Percentiles rank a stretch among this genome's conserved stretches.
Evolutionary conservation across 2,113 vertebrate genomes (phyloP).

Genomic region (Anser cygnoides): DNA sequence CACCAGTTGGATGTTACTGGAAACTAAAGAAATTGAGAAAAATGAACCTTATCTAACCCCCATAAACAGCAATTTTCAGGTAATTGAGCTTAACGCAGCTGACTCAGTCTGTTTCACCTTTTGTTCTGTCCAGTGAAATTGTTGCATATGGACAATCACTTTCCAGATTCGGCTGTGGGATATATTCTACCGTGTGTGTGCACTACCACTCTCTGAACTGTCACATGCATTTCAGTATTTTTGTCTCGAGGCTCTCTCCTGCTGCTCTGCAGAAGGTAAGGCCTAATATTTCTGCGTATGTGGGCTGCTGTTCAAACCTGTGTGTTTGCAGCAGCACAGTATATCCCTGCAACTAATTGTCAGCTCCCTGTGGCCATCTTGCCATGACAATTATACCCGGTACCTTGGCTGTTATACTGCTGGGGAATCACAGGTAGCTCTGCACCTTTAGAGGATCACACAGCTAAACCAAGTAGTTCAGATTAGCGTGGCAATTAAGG

Average conservation of each 20-base stretch:
- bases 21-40: not conserved
- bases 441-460: slow-evolving; percentile 16
- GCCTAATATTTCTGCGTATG: not conserved
- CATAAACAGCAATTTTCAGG: not conserved
- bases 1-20: not conserved
- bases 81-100: not conserved
- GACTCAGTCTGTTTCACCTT: not conserved
- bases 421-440: not conserved
- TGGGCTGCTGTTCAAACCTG: not conserved
- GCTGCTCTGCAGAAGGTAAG: not conserved
- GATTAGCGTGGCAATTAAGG: slow-evolving; percentile 52
- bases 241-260: not conserved
- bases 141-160: not conserved
- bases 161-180: not conserved
- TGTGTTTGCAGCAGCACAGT: not conserved
- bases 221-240: not conserved
- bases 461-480: slow-evolving; percentile 18
- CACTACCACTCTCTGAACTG: not conserved
- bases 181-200: not conserved
- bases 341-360: not conserved
- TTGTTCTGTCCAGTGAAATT: not conserved
- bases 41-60: not conserved
- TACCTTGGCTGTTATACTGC: not conserved
- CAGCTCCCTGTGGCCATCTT: not conserved
- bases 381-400: not conserved